Evolutionary conservation across 2,888 invertebrate species (phyloP).

Genomic region (Drosophila nigritarsus): DNA sequence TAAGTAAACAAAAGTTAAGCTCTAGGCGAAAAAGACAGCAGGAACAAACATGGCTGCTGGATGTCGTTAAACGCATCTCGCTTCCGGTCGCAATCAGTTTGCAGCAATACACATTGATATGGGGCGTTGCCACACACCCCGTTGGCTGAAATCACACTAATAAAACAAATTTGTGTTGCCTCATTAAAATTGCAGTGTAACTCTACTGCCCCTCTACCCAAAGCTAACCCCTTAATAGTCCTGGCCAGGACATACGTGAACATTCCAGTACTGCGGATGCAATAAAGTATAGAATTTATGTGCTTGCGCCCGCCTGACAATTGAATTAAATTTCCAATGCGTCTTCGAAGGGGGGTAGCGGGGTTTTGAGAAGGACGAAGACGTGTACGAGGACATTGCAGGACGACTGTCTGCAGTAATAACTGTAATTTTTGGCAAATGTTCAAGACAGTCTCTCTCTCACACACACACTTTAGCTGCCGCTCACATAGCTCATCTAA

Average conservation of each 20-base stretch:
- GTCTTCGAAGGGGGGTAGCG: conserved; percentile 39
- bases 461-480: background rate
- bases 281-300: conserved; percentile 79
- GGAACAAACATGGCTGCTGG: conserved; percentile 2
- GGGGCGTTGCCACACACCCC: conserved; percentile 18
- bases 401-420: conserved; percentile 75
- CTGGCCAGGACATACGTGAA: conserved; percentile 49
- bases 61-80: conserved; percentile 1
- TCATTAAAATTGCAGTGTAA: conserved; percentile 62
- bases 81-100: conserved; percentile 1
- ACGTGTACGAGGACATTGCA: conserved; percentile 41
- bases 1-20: background rate
- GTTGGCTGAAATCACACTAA: conserved; percentile 45
- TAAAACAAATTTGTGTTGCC: conserved; percentile 67
- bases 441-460: conserved; percentile 35
- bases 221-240: conserved; percentile 1
- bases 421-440: conserved; percentile 80
- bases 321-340: conserved; percentile 79
- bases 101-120: conserved; percentile 31
- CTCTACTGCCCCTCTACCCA: background rate
- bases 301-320: conserved; percentile 67
- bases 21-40: conserved; percentile 11
- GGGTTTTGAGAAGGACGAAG: background rate
- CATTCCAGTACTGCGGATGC: conserved; percentile 76
- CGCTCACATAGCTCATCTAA: conserved; percentile 46